Conservation (phyloP, 2,113 vertebrate species). For the Chunga burmeisteri region DNA sequence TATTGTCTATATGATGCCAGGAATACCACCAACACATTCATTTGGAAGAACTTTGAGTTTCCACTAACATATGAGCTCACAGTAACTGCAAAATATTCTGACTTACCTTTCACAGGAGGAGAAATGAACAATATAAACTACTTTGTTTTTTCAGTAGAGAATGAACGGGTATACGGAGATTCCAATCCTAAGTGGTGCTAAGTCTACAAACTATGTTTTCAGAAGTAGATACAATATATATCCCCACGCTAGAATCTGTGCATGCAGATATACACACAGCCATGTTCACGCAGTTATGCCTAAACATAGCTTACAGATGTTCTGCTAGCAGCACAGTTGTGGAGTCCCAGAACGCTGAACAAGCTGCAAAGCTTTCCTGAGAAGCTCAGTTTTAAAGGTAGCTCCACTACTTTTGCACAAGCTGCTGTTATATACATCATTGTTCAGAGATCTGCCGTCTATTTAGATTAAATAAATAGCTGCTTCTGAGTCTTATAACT, state of each 20-base stretch:
- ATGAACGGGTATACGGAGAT: accelerated
- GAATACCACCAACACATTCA: not conserved
- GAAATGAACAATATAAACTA: not conserved
- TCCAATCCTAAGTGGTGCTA: not conserved
- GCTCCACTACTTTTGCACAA: not conserved
- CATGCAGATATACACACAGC: not conserved
- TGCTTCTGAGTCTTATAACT: not conserved
- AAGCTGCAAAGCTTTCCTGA: not conserved
- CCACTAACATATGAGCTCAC: not conserved
- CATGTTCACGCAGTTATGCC: not conserved
- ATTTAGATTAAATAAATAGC: not conserved
- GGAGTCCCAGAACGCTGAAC: not conserved
- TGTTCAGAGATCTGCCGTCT: not conserved
- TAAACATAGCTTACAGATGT: not conserved
- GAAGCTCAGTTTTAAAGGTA: not conserved
- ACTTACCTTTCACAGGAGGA: not conserved
- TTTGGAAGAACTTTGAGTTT: not conserved
- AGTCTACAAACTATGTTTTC: not conserved
- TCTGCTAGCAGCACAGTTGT: not conserved
- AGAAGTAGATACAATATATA: not conserved
- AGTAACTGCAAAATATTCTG: not conserved
- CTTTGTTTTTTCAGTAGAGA: not conserved
- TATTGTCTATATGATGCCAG: not conserved
- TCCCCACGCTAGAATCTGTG: not conserved
- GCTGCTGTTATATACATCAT: not conserved